Evolutionary conservation across 2,888 invertebrate species (phyloP), one percentile per base, ranked within the genome.

Genomic region (Metopia argyrocephala): DNA sequence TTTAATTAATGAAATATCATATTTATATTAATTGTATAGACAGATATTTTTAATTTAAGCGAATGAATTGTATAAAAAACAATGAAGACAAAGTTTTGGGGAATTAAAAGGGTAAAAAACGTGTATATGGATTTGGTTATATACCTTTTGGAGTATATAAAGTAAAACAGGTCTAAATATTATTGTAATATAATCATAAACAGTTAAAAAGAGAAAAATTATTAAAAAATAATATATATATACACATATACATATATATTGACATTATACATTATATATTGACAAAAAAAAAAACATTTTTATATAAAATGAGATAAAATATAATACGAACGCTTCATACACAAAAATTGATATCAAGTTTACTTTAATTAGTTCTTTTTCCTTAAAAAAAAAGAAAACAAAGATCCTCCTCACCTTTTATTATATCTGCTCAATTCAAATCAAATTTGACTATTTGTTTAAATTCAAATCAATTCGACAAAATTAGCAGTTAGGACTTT

Each of bases 391-490:
- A 61, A 56, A 79, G 27, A 74, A 76, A 79, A 74, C 76, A 82
- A 78, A 81, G 70, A 81, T 81, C 81, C 81, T 81, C 78, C 81
- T 81, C 74, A 75, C 81, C 81, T 81, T 76, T 81, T 69, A 82
- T 62, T 64, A 54, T 50, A 12, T 78, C 23, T 80, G 38, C 28
- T 74, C 70, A 59, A 84, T 83, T 82, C 78, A 85, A 84, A 84
- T 86, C 84, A 84, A 84, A 86, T 71, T 66, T 65, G 84, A 84
- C 84, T 83, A 86, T 80, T 82, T 82, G 65, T 76, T 79, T 79
- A 52, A 61, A 68, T 81, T 87, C 85, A 88, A 88, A 85, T 88
- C 88, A 88, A 88, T 88, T 88, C 88, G 88, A 88, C 88, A 88
- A 88, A 88, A 88, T 87, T 74, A 25, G 18, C 61, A 69, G 56